These are phyloP conservation scores for Philereme transversata DNA, from an alignment of 2,888 invertebrate genomes.

Conservation along the genomic window DNA sequence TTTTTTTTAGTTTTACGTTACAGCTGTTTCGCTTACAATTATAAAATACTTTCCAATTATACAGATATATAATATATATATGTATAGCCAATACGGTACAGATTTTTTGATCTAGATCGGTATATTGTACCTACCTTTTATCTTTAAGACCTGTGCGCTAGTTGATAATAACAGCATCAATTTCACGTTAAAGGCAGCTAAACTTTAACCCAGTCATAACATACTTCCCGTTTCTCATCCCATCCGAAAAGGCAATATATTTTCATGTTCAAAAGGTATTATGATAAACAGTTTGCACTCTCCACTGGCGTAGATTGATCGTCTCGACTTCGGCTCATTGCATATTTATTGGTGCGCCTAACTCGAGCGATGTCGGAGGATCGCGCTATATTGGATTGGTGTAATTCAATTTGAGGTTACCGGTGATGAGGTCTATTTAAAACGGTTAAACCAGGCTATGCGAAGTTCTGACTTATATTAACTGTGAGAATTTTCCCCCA, in stretches of 20 bases:
- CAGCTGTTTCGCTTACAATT: too few relatives aligned
- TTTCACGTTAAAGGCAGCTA: slow-evolving; percentile 12
- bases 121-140: too few relatives aligned
- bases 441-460: background rate
- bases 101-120: too few relatives aligned
- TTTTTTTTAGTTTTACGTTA: too few relatives aligned
- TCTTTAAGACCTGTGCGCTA: too few relatives aligned
- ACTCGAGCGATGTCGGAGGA: slow-evolving; percentile 49
- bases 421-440: slow-evolving; percentile 27
- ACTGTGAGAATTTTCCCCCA: too few relatives aligned
- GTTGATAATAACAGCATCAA: slow-evolving; percentile 7
- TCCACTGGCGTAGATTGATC: slow-evolving; percentile 63
- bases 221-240: slow-evolving; percentile 15
- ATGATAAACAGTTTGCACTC: slow-evolving; percentile 69
- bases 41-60: too few relatives aligned
- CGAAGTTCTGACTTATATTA: too few relatives aligned
- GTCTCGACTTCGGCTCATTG: slow-evolving; percentile 57
- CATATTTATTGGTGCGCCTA: slow-evolving; percentile 68
- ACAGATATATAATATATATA: too few relatives aligned
- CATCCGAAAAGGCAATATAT: slow-evolving; percentile 41
- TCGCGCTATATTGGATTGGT: slow-evolving; percentile 51
- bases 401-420: slow-evolving; percentile 47
- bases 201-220: slow-evolving; percentile 17
- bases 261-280: slow-evolving; percentile 54
- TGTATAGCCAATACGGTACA: too few relatives aligned